Evolutionary conservation across 2,113 vertebrate genomes (phyloP).

Genomic region (Ictidomys tridecemlineatus): DNA sequence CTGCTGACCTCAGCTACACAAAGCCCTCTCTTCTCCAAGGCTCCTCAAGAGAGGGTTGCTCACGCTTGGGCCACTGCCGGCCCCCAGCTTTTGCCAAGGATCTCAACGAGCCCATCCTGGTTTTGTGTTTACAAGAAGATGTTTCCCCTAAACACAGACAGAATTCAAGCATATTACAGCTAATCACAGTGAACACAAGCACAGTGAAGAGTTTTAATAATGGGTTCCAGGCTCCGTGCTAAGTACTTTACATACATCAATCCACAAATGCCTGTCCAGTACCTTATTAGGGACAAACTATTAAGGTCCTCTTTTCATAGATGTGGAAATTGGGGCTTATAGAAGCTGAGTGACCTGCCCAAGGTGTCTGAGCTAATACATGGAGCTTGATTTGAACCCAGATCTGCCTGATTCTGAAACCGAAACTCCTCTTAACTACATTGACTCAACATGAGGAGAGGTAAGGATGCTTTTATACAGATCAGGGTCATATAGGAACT

Average conservation of each 20-base stretch:
- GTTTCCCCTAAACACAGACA: neutral
- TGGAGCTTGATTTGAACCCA: neutral
- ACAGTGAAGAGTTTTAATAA: neutral
- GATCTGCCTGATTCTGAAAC: neutral
- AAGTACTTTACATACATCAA: neutral
- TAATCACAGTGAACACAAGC: neutral
- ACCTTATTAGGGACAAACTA: neutral
- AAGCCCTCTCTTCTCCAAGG: constrained; percentile 62
- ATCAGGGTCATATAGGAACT: neutral
- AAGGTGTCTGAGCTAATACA: neutral
- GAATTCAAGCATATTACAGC: neutral
- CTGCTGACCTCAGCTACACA: constrained; percentile 74
- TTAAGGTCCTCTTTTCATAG: neutral
- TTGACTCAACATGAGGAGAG: neutral
- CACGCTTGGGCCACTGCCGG: constrained; percentile 18
- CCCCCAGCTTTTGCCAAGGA: constrained; percentile 24
- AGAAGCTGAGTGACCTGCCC: neutral
- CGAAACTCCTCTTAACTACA: neutral
- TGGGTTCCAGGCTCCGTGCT: neutral
- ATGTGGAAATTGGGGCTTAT: neutral
- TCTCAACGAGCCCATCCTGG: constrained; percentile 26
- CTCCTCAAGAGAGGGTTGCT: constrained; percentile 60
- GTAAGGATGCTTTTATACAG: neutral
- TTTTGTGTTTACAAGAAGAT: constrained; percentile 32
- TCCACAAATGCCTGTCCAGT: neutral